A percentile compares a stretch with the other conserved stretches of the same genome.
Conservation (phyloP, 2,113 vertebrate species). For the Spilogale gracilis region DNA sequence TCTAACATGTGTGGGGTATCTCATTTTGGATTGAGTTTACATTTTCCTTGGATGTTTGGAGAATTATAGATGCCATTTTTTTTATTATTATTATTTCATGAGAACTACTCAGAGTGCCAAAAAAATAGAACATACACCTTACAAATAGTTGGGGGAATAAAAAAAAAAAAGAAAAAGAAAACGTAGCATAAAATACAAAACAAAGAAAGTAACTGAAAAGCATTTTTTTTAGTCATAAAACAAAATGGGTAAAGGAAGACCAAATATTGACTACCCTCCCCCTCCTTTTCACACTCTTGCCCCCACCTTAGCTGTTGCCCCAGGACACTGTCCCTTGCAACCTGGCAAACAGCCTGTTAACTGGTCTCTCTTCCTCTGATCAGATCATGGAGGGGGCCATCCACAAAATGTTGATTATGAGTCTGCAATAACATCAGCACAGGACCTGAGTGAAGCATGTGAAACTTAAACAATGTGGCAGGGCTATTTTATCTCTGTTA, state of each 20-base stretch:
- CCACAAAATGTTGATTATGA: not conserved
- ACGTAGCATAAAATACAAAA: not conserved
- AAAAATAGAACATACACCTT: not conserved
- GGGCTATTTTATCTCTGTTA: not conserved
- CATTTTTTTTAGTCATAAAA: not conserved
- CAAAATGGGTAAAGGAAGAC: not conserved
- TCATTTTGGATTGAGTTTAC: not conserved
- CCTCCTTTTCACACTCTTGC: not conserved
- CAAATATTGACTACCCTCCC: not conserved
- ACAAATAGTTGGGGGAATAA: constrained; percentile 4
- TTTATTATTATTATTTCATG: not conserved
- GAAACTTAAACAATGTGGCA: not conserved
- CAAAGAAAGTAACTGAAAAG: not conserved
- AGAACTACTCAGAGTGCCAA: not conserved
- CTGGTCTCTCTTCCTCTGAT: not conserved
- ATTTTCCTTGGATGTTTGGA: not conserved
- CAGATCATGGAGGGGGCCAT: no score
- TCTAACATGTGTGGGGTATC: not conserved
- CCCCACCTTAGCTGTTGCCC: no score
- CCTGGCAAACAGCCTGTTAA: not conserved
- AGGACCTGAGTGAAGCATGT: not conserved
- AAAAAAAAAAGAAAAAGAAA: not conserved
- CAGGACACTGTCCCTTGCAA: accelerated
- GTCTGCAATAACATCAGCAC: not conserved
- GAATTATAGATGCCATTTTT: not conserved